These are phyloP conservation scores for Monarcha castaneiventris DNA, from an alignment of 2,113 vertebrate species.

Conservation along the genomic window DNA sequence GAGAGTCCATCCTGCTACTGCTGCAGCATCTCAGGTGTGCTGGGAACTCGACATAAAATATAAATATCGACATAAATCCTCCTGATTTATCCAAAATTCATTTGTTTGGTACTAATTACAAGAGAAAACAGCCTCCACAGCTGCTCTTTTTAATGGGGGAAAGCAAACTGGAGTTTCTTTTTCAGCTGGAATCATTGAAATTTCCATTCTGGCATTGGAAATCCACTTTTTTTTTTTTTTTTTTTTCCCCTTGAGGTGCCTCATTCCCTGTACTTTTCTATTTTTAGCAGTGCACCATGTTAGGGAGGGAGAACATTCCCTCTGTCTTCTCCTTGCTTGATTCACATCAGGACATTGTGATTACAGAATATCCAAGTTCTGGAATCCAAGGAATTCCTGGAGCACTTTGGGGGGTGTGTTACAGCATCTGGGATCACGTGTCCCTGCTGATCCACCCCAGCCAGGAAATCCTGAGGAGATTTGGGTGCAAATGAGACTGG, in stretches of 20 bases:
- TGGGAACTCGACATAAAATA: neutral
- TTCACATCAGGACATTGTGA: neutral
- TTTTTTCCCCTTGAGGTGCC: neutral
- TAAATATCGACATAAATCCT: neutral
- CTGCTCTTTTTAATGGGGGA: neutral
- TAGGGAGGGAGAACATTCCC: neutral
- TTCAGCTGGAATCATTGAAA: neutral
- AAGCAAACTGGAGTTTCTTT: neutral
- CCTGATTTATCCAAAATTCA: neutral
- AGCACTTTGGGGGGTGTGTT: neutral
- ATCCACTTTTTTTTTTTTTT: neutral
- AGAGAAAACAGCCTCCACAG: neutral
- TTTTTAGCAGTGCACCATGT: neutral
- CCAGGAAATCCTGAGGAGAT: neutral
- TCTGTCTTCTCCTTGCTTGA: neutral
- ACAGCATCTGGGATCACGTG: fast-evolving
- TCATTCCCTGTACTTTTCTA: neutral
- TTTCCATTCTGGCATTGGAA: neutral
- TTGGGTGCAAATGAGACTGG: neutral
- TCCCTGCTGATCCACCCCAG: neutral
- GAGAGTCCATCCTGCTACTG: neutral
- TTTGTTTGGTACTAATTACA: neutral
- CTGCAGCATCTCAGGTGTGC: neutral
- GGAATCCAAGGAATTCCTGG: neutral
- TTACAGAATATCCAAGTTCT: neutral